Base-by-base conservation (phyloP, 2,113 vertebrate species). In the Ariopsis seemanni region DNA sequence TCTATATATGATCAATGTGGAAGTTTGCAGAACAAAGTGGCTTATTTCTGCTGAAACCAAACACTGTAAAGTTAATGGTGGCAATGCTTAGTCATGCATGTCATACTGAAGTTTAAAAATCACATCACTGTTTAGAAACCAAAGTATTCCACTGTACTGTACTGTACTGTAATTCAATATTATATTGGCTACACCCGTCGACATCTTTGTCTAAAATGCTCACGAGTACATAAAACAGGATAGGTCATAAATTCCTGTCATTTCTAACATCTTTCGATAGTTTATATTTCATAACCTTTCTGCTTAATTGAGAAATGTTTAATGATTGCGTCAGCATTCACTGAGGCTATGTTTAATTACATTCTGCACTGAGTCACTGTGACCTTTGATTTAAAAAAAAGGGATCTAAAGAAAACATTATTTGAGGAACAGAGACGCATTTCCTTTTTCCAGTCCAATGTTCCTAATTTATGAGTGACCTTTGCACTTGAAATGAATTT, bases 391-490 rank as follows among this genome's bases (percentile, higher is more conserved):
- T 79, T 53, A 1, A 53, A 82, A 77, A 42, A 80, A 82, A 30
- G n/a, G 82, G 63, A 84, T 84, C 65, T 53, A 55, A 6, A 55
- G 42, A 84, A 84, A 84, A 34, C 27, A 55, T 67, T 27, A 83
- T 10, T 18, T 83, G 62, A 83, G 63, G 82, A 63, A 83, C 81
- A 83, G 34, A 63, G 58, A 25, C 1, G 8, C 62, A 84, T 84
- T 84, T 84, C 82, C 82, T 69, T 84, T 84, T 71, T 84, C 27
- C 65, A 71, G 30, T 71, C 50, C 14, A 27, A 84, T 84, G 82
- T 84, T 71, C 82, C 63, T 69, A 48, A 83, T 81, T 77, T 77
- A 79, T 30, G 9, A 7, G 30, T 42, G 30, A 62, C 79, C 30
- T 82, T 62, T 42, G 27, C 18, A 62, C 57, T 62, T 62, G 6